phyloP scores from a whole-genome alignment of 2,113 vertebrate genomes.

The Eclectus roratus region DNA sequence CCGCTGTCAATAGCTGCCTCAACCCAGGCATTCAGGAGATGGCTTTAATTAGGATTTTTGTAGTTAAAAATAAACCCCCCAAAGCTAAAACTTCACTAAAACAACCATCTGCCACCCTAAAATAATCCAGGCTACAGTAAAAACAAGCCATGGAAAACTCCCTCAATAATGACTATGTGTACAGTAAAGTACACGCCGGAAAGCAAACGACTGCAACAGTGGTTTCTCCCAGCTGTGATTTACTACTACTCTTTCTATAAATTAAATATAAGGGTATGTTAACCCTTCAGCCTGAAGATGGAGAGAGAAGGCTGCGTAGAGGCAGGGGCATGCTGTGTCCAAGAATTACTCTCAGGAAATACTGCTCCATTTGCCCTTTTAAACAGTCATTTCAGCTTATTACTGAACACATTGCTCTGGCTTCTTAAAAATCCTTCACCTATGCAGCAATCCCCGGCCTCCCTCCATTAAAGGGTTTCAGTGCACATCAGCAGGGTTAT shows the following conservation, averaged over 20 bases:
- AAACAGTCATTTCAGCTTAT: background rate
- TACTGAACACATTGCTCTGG: background rate
- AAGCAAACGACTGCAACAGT: background rate
- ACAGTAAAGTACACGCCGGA: background rate
- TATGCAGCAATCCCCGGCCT: background rate
- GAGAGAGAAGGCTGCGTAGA: background rate
- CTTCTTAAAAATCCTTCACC: background rate
- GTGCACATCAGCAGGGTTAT: background rate
- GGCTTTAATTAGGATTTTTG: background rate
- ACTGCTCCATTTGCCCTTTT: background rate
- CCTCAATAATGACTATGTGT: background rate
- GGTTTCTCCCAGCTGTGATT: background rate
- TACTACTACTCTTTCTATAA: background rate
- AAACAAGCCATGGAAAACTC: background rate
- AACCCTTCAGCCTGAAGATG: background rate
- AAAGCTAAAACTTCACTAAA: background rate
- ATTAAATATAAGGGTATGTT: background rate
- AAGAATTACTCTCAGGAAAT: background rate
- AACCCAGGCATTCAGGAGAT: background rate
- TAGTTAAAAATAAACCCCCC: background rate
- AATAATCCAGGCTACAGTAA: background rate
- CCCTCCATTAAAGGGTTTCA: background rate
- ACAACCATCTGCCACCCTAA: background rate
- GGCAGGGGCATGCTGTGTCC: background rate
- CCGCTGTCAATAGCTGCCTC: fast-evolving